Evolutionary conservation across 2,797 vertebrate genomes (phyloP), one percentile per base, ranked within the genome.

Genomic region (Tenualosa ilisha): DNA sequence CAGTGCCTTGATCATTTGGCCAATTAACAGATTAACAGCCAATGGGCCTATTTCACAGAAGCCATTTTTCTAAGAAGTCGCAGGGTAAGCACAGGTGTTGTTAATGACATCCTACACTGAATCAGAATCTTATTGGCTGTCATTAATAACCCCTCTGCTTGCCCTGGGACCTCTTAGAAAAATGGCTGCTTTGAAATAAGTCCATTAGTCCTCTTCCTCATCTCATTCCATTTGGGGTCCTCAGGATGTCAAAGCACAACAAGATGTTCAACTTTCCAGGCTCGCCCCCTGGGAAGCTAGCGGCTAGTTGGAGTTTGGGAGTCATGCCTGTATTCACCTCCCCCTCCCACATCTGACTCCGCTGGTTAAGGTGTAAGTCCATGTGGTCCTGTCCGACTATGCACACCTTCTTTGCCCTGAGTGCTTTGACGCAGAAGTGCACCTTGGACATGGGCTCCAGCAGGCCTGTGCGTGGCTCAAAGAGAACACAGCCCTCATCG

Each of bases 311-410:
- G 50, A 93, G 56, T 7, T 87, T 82, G 84, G 79, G 87, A 0
- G 2, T 50, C 0, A 40, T 84, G 1, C 93, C 91, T 0, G 90
- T 92, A 84, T 90, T 81, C 12, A 85, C 89, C 0, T 91, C 91
- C 0, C 92, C 91, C 84, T 95, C 92, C 94, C 94, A 94, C 37
- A 94, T 81, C 4, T 26, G 50, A 12, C 86, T 90, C 0, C 51
- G 4, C 37, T 79, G 86, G 13, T 79, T 91, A 5, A 86, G 88
- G 79, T 86, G 68, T 31, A 95, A 89, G 24, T 85, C 84, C 0
- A 68, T 89, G 84, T 84, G 90, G 0, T 88, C 8, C 15, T 90
- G 91, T 3, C 93, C 92, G 0, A 93, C 46, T 7, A 93, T 84
- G 0, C 90, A 46, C 7, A 86, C 91, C 31, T 88, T 89, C 20